Evolutionary conservation across 2,113 vertebrate genomes (phyloP).

Genomic region (Caranx ignobilis): DNA sequence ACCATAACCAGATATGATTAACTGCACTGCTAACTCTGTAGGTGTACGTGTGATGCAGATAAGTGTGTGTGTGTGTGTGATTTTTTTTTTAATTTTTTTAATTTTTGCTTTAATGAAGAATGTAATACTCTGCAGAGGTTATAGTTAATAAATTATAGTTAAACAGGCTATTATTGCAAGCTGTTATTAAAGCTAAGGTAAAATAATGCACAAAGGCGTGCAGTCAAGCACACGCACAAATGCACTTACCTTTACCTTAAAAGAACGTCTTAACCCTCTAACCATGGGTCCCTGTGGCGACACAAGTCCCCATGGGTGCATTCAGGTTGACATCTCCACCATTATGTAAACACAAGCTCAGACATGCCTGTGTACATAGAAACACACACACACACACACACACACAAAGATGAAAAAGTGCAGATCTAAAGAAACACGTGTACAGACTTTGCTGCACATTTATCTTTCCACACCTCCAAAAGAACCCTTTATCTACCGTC

Average conservation of each 20-base stretch:
- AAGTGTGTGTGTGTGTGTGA: slow-evolving; percentile 5
- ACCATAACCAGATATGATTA: slow-evolving; percentile 11
- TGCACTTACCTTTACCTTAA: not conserved
- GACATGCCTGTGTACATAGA: too few relatives aligned
- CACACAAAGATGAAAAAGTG: not conserved
- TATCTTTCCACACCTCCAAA: slow-evolving; percentile 22
- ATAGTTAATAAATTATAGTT: not conserved
- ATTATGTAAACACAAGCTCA: not conserved
- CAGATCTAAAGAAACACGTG: not conserved
- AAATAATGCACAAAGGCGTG: not conserved
- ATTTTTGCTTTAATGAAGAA: slow-evolving; percentile 21
- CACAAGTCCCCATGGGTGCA: too few relatives aligned
- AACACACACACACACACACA: not conserved
- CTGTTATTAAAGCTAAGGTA: slow-evolving; percentile 14
- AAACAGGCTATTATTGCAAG: slow-evolving; percentile 24
- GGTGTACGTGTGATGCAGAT: slow-evolving; percentile 13
- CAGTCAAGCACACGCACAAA: not conserved
- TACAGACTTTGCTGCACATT: not conserved
- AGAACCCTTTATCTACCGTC: not conserved
- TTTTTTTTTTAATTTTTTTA: not conserved
- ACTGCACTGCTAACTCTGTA: slow-evolving; percentile 22
- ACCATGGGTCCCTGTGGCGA: too few relatives aligned
- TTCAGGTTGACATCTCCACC: not conserved
- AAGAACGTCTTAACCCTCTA: too few relatives aligned
- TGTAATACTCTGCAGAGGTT: slow-evolving; percentile 15